Base-by-base conservation (phyloP, 1,140 invertebrate species). In the Hylaeus volcanicus region DNA sequence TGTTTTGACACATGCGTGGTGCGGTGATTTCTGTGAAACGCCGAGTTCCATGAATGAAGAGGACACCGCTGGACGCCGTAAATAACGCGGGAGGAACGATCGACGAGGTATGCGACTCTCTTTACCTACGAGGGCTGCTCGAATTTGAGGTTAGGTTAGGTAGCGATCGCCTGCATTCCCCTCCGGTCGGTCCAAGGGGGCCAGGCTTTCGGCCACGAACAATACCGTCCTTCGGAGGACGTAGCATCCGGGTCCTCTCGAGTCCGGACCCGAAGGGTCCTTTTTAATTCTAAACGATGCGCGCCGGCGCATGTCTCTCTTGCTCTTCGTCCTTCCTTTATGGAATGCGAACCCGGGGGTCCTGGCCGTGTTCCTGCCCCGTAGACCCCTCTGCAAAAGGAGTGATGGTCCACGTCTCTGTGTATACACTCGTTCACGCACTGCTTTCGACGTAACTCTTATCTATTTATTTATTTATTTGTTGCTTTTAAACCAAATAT, bases 341-440 rank as follows among this genome's bases (percentile, higher is more conserved):
- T 79, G 86, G 88, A 86, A 88, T 88, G 88, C 68, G 79, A 80
- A 75, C 83, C 83, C 75, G 65, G 82, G 69, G 77, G 58, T 76
- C 75, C 86, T 79, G 66, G 45, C 58, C 72, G 70, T 79, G 48
- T 79, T 75, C 79, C 74, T 65, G 72, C 68, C 26, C 26, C 51
- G 14, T 71, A 63, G 41, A 43, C 74, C 39, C 37, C 75, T 53
- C 73, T 83, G 77, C 82, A 83, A 83, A 81, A 86, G 84, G 84
- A 82, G 75, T 43, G 56, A 71, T 43, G 68, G 58, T 12, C 26
- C 37, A 53, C 48, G n/a, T 61, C 15, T 14, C 45, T 51, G 11
- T 45, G 48, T 26, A 26, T 26, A 26, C 26, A 26, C 26, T 26
- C 26, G 26, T 26, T 26, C 26, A 26, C 26, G 26, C 26, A 26